Evolutionary conservation across 2,797 vertebrate genomes (phyloP).

Genomic region (Spinibarbus caldwelli): DNA sequence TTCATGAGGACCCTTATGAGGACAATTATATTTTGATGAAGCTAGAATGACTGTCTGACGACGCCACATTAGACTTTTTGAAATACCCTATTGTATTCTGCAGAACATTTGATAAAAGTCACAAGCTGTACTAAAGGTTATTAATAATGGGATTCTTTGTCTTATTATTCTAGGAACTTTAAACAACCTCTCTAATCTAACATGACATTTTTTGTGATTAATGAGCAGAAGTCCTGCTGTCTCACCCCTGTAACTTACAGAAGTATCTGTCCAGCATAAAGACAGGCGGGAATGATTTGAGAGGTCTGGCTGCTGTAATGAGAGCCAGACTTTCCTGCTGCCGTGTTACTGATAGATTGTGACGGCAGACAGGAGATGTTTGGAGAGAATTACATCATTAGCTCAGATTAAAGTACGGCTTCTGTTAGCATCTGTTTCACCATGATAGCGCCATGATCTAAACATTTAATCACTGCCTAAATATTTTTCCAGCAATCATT

Average conservation of each 20-base stretch:
- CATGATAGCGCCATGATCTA: too few species aligned
- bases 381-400: slow-evolving; percentile 21
- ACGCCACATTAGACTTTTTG: background rate
- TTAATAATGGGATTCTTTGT: slow-evolving; percentile 32
- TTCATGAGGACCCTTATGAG: background rate
- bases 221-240: slow-evolving; percentile 15
- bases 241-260: background rate
- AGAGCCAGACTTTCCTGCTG: slow-evolving; percentile 25
- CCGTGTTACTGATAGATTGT: background rate
- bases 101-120: background rate
- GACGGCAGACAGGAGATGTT: slow-evolving; percentile 30
- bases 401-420: slow-evolving; percentile 14
- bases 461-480: slow-evolving; percentile 4
- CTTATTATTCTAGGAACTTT: slow-evolving; percentile 47
- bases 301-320: slow-evolving; percentile 19
- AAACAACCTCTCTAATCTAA: slow-evolving; percentile 36
- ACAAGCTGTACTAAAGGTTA: slow-evolving; percentile 4
- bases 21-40: background rate
- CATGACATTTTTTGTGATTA: background rate
- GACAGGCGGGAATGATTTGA: slow-evolving; percentile 8
- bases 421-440: slow-evolving; percentile 17
- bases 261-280: slow-evolving; percentile 14
- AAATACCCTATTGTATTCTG: background rate
- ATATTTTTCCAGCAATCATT: slow-evolving; percentile 21
- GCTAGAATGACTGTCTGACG: background rate